phyloP scores from a whole-genome alignment of 2,113 vertebrate species.

The Bubo bubo region DNA sequence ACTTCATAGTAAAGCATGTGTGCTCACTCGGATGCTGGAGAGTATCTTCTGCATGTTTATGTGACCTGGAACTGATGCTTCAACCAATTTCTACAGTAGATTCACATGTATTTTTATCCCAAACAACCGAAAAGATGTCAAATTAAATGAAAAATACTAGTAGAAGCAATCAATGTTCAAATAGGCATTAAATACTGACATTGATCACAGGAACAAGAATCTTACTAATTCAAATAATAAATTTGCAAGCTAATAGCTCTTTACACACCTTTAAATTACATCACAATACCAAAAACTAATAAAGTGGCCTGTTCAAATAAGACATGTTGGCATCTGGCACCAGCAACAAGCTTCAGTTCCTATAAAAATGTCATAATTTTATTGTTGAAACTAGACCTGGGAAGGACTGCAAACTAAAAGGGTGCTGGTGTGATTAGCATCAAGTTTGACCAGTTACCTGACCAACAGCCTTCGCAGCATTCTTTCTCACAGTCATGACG shows the following conservation, averaged over 20 bases:
- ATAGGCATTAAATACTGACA: neutral
- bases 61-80: neutral
- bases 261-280: neutral
- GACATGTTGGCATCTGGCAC: accelerated
- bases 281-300: neutral
- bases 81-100: neutral
- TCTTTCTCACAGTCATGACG: neutral
- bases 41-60: neutral
- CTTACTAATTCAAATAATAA: neutral
- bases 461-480: accelerated
- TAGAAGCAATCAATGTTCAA: neutral
- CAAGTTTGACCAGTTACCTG: neutral
- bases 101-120: neutral
- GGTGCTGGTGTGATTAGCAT: neutral
- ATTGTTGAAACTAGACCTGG: accelerated
- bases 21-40: neutral
- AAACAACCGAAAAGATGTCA: neutral
- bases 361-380: accelerated
- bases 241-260: neutral
- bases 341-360: neutral
- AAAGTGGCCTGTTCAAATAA: neutral
- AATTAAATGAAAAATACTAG: neutral
- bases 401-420: neutral
- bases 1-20: neutral
- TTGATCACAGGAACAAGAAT: neutral